Evolutionary conservation across 2,797 vertebrate genomes (phyloP).

Genomic region (Gila robusta): DNA sequence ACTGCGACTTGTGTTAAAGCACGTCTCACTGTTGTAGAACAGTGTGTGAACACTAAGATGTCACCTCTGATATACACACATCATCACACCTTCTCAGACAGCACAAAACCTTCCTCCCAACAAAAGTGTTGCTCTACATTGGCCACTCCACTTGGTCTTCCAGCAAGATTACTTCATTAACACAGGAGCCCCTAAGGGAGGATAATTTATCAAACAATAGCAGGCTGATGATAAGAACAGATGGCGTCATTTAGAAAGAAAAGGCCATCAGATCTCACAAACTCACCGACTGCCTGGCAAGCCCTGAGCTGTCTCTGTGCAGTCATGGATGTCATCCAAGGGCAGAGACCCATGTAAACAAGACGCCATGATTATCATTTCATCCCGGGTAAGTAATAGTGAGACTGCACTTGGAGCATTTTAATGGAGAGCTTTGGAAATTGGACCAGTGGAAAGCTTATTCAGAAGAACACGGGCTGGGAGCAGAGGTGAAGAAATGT

Average conservation of each 20-base stretch:
- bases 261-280: conserved; percentile 49
- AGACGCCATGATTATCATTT: conserved; percentile 34
- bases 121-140: conserved; percentile 67
- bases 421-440: conserved; percentile 45
- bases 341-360: conserved; percentile 40
- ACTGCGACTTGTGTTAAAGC: conserved; percentile 8
- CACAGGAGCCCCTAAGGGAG: conserved; percentile 58
- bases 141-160: conserved; percentile 65
- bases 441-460: conserved; percentile 28
- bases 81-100: conserved; percentile 69
- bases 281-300: conserved; percentile 38
- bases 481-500: conserved; percentile 53
- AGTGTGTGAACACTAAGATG: conserved; percentile 20
- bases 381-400: conserved; percentile 40
- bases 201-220: conserved; percentile 65
- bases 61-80: conserved; percentile 41
- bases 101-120: conserved; percentile 65
- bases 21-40: background rate
- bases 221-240: conserved; percentile 63
- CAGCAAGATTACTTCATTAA: conserved; percentile 63
- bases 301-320: conserved; percentile 41
- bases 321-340: conserved; percentile 48
- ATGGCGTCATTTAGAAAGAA: conserved; percentile 61
- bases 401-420: conserved; percentile 5
- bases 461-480: conserved; percentile 16